Evolutionary conservation across 2,888 invertebrate species (phyloP).

Genomic region (Acanthosepion esculentum): DNA sequence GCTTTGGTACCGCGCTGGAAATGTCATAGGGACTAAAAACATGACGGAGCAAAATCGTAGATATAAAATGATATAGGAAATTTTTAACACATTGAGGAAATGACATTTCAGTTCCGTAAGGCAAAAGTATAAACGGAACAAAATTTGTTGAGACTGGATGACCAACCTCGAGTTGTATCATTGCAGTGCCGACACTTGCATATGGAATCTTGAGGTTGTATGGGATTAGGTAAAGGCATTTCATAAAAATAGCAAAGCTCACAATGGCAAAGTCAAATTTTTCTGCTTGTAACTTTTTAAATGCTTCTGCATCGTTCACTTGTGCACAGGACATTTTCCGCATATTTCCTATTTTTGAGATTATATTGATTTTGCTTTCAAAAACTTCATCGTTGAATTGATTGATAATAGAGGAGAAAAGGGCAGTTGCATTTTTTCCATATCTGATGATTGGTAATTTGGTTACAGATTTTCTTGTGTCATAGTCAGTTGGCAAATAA

Average conservation of each 20-base stretch:
- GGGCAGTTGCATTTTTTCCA: neutral
- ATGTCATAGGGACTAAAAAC: neutral
- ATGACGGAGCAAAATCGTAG: neutral
- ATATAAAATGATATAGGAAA: neutral
- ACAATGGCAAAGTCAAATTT: constrained; percentile 47
- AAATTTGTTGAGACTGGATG: constrained; percentile 45
- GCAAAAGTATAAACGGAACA: neutral
- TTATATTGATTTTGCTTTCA: neutral
- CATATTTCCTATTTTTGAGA: neutral
- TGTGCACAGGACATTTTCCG: neutral
- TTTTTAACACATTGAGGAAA: constrained; percentile 47
- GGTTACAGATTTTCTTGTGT: neutral
- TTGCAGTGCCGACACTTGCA: neutral
- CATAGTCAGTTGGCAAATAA: constrained; percentile 42
- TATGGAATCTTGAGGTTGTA: constrained; percentile 43
- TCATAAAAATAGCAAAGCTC: neutral
- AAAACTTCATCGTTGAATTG: neutral
- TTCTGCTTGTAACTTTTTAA: constrained; percentile 42
- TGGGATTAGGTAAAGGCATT: constrained; percentile 37
- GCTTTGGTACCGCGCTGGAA: neutral
- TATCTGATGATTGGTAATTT: neutral
- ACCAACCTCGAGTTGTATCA: constrained; percentile 37
- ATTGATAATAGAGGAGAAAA: neutral
- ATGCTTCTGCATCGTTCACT: neutral
- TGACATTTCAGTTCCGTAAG: constrained; percentile 46